Evolutionary conservation across 2,888 invertebrate species (phyloP).

Genomic region (Spodoptera exigua): DNA sequence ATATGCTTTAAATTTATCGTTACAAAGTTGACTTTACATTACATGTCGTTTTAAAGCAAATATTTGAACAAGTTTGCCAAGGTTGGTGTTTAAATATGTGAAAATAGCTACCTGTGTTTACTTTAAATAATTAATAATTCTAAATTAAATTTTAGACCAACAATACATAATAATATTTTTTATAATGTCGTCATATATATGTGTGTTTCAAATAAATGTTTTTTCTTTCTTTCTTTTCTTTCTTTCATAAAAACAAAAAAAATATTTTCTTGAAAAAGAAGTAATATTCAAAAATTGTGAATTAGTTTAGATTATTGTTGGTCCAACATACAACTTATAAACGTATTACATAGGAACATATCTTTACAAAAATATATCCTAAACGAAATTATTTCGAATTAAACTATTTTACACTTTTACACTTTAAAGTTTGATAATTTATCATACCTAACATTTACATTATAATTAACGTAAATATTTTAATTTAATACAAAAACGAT

Average conservation of each 20-base stretch:
- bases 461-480: slow-evolving; percentile 62
- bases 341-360: slow-evolving; percentile 51
- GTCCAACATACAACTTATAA: slow-evolving; percentile 25
- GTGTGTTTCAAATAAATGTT: too few relatives aligned
- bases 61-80: too few relatives aligned
- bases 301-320: slow-evolving; percentile 8
- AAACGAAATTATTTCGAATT: slow-evolving; percentile 5
- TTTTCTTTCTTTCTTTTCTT: too few relatives aligned
- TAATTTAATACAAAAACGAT: slow-evolving; percentile 50
- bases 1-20: too few relatives aligned
- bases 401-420: slow-evolving; percentile 17
- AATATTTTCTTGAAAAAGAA: too few relatives aligned
- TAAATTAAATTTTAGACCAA: slow-evolving; percentile 17
- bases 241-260: too few relatives aligned
- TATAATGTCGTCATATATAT: too few relatives aligned
- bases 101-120: slow-evolving; percentile 12
- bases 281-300: too few relatives aligned
- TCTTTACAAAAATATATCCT: slow-evolving; percentile 35
- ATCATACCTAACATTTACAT: slow-evolving; percentile 77
- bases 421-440: slow-evolving; percentile 71
- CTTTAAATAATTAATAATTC: slow-evolving; percentile 9
- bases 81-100: slow-evolving; percentile 3
- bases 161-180: slow-evolving; percentile 9
- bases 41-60: too few relatives aligned
- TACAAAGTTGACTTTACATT: too few relatives aligned